A percentile compares a stretch with the other conserved stretches of the same genome.
These are phyloP conservation scores for Haemorhous mexicanus DNA, from an alignment of 2,113 vertebrate genomes.

Conservation along the genomic window DNA sequence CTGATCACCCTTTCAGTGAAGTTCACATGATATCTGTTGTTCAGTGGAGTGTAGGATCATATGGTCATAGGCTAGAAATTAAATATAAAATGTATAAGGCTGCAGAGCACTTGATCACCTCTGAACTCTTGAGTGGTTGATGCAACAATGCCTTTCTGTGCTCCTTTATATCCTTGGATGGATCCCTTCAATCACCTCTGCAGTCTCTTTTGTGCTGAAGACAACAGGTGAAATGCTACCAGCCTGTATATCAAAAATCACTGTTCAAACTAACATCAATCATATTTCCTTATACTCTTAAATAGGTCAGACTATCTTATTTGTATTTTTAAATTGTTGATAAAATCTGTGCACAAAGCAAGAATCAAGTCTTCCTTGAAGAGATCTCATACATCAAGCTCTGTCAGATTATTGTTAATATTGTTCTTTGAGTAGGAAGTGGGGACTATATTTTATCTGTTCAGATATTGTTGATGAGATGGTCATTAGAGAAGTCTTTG, in stretches of 20 bases:
- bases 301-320: neutral
- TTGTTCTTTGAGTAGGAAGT: neutral
- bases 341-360: neutral
- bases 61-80: neutral
- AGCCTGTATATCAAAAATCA: neutral
- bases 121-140: neutral
- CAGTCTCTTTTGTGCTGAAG: neutral
- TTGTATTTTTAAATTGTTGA: neutral
- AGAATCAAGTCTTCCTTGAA: neutral
- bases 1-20: neutral
- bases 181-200: neutral
- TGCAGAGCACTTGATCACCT: neutral
- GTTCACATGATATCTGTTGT: fast-evolving
- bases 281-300: neutral
- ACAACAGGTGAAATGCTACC: neutral
- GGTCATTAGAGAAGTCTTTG: neutral
- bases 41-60: neutral
- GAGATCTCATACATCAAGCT: neutral
- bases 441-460: neutral
- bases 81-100: neutral
- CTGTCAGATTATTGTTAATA: neutral
- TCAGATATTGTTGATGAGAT: neutral
- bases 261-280: neutral
- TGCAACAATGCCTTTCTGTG: neutral
- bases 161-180: neutral